phyloP scores from a whole-genome alignment of 2,888 invertebrate species.

The Meta bourneti region DNA sequence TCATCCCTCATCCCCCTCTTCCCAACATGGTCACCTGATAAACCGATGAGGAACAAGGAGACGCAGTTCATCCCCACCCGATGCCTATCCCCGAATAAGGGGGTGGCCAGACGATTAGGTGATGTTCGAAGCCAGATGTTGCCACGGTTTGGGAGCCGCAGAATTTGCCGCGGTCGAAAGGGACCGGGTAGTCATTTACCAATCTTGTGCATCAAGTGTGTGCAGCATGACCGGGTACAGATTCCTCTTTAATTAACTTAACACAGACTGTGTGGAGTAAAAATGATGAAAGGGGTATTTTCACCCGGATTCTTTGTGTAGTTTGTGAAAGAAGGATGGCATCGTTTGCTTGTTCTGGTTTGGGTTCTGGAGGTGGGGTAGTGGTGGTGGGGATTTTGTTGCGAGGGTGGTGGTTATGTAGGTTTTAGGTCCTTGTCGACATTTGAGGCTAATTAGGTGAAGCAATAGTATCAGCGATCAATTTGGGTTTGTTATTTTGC shows the following conservation, averaged over 20 bases:
- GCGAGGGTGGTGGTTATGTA: not conserved
- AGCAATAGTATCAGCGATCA: no score
- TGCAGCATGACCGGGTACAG: slow-evolving; percentile 14
- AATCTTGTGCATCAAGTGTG: slow-evolving; percentile 26
- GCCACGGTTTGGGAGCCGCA: slow-evolving; percentile 66
- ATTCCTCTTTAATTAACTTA: slow-evolving; percentile 46
- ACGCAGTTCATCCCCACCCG: slow-evolving; percentile 60
- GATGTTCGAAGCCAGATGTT: slow-evolving; percentile 72
- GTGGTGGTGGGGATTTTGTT: slow-evolving; percentile 15
- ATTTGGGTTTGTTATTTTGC: no score
- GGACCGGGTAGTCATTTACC: slow-evolving; percentile 55
- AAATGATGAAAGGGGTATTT: not conserved
- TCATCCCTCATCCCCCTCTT: slow-evolving; percentile 37
- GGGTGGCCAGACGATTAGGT: slow-evolving; percentile 64
- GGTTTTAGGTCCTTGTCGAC: not conserved
- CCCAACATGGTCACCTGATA: slow-evolving; percentile 64
- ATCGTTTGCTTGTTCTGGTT: no score
- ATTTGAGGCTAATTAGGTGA: not conserved
- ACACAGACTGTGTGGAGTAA: not conserved
- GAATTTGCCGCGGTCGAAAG: slow-evolving; percentile 56
- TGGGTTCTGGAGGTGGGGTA: not conserved
- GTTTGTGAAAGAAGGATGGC: no score
- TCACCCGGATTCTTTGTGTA: not conserved
- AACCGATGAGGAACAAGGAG: slow-evolving; percentile 52
- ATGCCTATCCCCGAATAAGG: not conserved